A percentile compares a stretch with the other conserved stretches of the same genome.
Evolutionary conservation across 2,888 invertebrate species (phyloP).

Genomic region (Sinohyriopsis cumingii): DNA sequence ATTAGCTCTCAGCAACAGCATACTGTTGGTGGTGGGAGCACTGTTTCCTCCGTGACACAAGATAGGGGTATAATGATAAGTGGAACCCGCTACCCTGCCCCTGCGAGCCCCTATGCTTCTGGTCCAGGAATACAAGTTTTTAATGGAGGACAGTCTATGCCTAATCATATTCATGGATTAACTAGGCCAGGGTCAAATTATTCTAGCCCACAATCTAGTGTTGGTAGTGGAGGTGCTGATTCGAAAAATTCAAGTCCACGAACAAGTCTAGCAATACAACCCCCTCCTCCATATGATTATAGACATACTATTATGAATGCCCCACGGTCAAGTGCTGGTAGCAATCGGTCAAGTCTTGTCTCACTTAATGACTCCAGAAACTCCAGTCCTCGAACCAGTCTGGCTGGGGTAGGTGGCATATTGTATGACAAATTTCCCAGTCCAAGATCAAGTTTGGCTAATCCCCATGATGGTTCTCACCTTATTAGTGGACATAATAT

Average conservation of each 20-base stretch:
- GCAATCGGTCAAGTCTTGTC: constrained; percentile 64
- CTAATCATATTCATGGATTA: constrained; percentile 17
- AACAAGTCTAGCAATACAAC: constrained; percentile 55
- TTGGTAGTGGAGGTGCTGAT: constrained; percentile 59
- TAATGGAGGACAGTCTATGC: constrained; percentile 26
- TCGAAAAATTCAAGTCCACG: constrained; percentile 65
- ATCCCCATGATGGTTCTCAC: constrained; percentile 45
- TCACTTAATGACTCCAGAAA: too few species aligned
- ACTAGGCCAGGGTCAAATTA: constrained; percentile 37
- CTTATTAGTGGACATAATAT: constrained; percentile 31
- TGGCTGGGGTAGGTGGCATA: constrained; percentile 57
- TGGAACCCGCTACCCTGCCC: constrained; percentile 48
- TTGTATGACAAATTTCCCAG: constrained; percentile 69
- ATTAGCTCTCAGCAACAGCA: too few species aligned
- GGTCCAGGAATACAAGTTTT: constrained; percentile 24
- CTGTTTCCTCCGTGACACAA: too few species aligned
- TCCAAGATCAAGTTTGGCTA: constrained; percentile 71
- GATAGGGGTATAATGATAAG: constrained; percentile 49
- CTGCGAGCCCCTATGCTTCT: constrained; percentile 28
- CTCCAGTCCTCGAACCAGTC: constrained; percentile 69
- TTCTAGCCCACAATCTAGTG: constrained; percentile 70
- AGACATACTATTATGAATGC: constrained; percentile 42
- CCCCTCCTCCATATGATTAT: constrained; percentile 56
- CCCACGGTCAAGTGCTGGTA: constrained; percentile 59
- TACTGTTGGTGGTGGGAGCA: too few species aligned